Percentiles rank a stretch among this genome's conserved stretches.
phyloP scores from a whole-genome alignment of 2,888 invertebrate genomes.

The Bugulina stolonifera region DNA sequence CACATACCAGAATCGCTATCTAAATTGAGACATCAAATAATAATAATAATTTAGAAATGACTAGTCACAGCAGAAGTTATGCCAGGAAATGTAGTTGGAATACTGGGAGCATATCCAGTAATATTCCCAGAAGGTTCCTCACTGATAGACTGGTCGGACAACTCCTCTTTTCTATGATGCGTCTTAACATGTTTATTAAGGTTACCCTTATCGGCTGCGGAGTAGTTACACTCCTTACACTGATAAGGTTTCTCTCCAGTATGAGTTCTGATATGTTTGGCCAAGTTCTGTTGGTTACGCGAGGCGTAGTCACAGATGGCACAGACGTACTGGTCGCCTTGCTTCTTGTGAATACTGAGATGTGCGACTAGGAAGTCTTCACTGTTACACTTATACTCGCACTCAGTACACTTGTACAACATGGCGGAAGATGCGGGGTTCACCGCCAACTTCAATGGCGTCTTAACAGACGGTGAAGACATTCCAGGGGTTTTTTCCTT shows the following conservation, averaged over 20 bases:
- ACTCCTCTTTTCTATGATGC: conserved; percentile 9
- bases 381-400: conserved; percentile 13
- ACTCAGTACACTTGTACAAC: conserved; percentile 15
- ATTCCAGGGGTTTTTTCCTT: not conserved
- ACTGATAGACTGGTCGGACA: not conserved
- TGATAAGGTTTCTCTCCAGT: conserved; percentile 24
- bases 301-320: conserved; percentile 12
- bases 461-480: not conserved
- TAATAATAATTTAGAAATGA: no score
- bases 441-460: not conserved
- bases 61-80: no score
- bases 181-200: conserved; percentile 21
- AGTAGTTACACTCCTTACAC: conserved; percentile 4
- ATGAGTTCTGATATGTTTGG: conserved; percentile 15
- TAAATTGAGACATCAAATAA: no score
- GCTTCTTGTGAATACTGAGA: conserved; percentile 24
- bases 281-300: conserved; percentile 17
- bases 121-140: not conserved
- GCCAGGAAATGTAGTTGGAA: no score
- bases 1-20: no score
- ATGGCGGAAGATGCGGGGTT: not conserved
- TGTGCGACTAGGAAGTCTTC: conserved; percentile 13
- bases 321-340: conserved; percentile 24
- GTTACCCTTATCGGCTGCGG: conserved; percentile 20
- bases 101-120: no score